Evolutionary conservation across 2,888 invertebrate species (phyloP), one percentile per base, ranked within the genome.

Genomic region (Abrostola tripartita): DNA sequence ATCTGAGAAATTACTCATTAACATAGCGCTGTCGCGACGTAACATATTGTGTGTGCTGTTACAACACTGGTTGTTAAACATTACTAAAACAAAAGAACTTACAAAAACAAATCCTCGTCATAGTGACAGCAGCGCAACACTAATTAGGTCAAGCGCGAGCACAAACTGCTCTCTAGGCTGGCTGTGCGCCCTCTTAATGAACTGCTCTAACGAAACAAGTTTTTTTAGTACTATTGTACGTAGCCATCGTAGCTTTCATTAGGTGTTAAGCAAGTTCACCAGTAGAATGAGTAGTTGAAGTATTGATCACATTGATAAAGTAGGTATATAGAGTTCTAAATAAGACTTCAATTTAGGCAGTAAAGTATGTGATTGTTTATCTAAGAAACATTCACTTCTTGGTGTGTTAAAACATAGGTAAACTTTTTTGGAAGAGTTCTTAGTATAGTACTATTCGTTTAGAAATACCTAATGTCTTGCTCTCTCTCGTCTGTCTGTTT

Each of bases 81-180:
- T 79, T 70, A 71, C 78, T 73, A 70, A 80, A 84, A 86, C 80
- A 87, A 86, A 86, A 84, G 80, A 87, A 83, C 76, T 84, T 81
- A 78, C 83, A 85, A 84, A 85, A 89, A 87, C 86, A 85, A 87
- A 88, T 88, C 81, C 83, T 85, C 87, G 86, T 86, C 85, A 81
- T 73, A 80, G 85, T 84, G 88, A 88, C 89, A 89, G 84, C 82
- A 77, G 84, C 86, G 84, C 84, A 84, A 80, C 87, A 83, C 85
- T 90, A 90, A 90, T 90, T 90, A 89, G 90, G 90, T 90, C 90
- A 90, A 90, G 90, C 90, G 84, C 86, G 86, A 88, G 83, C 85
- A 83, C 87, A 87, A 89, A 87, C 91, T 87, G 85, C 85, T 85
- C 88, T 87, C 86, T 80, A 85, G 85, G 83, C 85, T 83, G 81